Base-by-base conservation (phyloP, 2,888 invertebrate genomes). In the Cyrtodaria siliqua region DNA sequence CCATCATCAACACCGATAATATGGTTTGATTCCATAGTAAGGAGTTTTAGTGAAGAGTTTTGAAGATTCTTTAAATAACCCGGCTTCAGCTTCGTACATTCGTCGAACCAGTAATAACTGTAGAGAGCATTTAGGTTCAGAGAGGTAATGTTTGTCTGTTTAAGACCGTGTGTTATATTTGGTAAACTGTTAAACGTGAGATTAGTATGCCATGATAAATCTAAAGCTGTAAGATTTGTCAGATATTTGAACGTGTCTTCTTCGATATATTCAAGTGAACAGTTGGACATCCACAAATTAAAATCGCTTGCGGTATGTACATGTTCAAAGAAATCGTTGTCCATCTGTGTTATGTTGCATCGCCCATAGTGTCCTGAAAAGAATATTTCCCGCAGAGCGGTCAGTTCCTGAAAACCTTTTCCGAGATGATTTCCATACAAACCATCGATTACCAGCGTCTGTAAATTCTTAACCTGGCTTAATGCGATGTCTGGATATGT, bases 371-470 rank as follows among this genome's bases (percentile, higher is more conserved):
- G 27, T 12, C 64, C 56, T 0, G 64, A 64, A 12, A 64, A 16
- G 49, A 55, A 64, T 16, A 64, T 44, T n/a, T 47, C 64, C 0
- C 23, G 26, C 2, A 64, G 4, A 16, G 42, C 47, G 4, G 53
- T 24, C 6, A 67, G 2, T 8, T 49, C 4, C 14, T 38, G 27
- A 2, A 52, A 33, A 27, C 9, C 42, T 18, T 33, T 3, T 6
- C 16, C 44, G 6, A 44, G 20, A 44, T 18, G 20, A 3, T 18
- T 6, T 9, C 23, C 26, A 18, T 56, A 47, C 4, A 67, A 29
- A n/a, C 67, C 67, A n/a, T 67, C 67, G 23, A 67, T 67, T 18
- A 57, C 33, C 20, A 67, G 38, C 16, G 49, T 49, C 26, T 50
- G 8, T 8, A 67, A 38, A n/a, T 23, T 6, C 4, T 38, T 16